Evolutionary conservation across 2,888 invertebrate genomes (phyloP), one percentile per base, ranked within the genome.

Genomic region (Ptilodon capucinus): DNA sequence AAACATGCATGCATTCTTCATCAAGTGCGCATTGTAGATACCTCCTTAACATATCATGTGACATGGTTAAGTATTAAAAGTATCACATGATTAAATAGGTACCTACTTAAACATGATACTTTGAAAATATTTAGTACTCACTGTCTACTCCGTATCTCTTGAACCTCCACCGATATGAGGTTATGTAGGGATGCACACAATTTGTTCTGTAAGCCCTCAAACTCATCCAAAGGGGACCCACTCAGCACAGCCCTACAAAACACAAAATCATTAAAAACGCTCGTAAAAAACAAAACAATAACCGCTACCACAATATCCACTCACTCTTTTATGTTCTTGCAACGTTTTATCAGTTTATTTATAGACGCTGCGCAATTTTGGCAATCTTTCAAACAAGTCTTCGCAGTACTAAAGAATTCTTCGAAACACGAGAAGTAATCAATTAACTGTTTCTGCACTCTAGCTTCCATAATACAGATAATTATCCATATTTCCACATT

Each of bases 341-440:
- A 83, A 57, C 92, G 91, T 72, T 90, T 86, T 65, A 90, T 84
- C 67, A 89, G 81, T 79, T 92, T 92, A 80, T 84, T 81, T 69
- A 93, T 84, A 79, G 88, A 84, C 59, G 80, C 76, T 68, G 91
- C 81, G 71, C 84, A 85, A 74, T 86, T 87, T 76, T 83, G 84
- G 84, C 91, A 86, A 66, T 90, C 86, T 80, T 86, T 85, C 84
- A 92, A 84, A 73, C 81, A 79, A 71, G 73, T 76, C 79, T 83
- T 86, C 63, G 91, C 86, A 46, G 79, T 82, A 48, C 82, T 84
- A 59, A 87, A 81, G 65, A 91, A 91, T 65, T 83, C 82, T 57
- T 90, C 89, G 57, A 93, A 86, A 68, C 77, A 83, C 39, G 89
- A 86, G 78, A 92, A 92, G 69, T 91, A 92, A 64, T 85, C 89